Evolutionary conservation across 2,888 invertebrate species (phyloP), one percentile per base, ranked within the genome.

Genomic region (Blastobasis adustella): DNA sequence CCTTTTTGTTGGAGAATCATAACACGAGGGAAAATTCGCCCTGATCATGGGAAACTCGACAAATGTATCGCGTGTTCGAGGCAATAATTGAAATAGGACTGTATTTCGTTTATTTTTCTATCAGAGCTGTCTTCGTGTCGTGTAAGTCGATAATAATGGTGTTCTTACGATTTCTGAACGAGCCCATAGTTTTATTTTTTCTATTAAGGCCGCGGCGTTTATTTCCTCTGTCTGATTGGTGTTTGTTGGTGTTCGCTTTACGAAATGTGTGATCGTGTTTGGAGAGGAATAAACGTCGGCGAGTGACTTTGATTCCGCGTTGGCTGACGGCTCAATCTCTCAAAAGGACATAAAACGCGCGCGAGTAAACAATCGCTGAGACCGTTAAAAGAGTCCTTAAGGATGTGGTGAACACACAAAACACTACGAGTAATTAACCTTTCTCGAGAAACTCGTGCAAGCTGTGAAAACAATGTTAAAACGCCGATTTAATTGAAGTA

Each of bases 21-120:
- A 47, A 45, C 44, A 54, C 10, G 44, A 38, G 38, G 23, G 36
- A 45, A 42, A 47, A 42, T 9, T 23, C 38, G 52, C 56, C 55
- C 61, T 61, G 75, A 79, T 76, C 73, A 81, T 85, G 86, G 79
- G 86, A 86, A 83, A 60, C 54, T 53, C 57, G 62, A 47, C 84
- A 82, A 79, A 71, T 86, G 84, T 66, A 60, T 84, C 75, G 85
- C 85, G 85, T 84, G 84, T 65, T 60, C 58, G 48, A 54, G 51
- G 72, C 74, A 76, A 83, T 85, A 82, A 85, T 85, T 82, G 85
- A 77, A 80, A 77, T 74, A 66, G 67, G 71, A 73, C 76, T 73
- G 66, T 66, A 53, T 53, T 65, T 71, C 71, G 69, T 69, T 73
- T 73, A 71, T 77, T 76, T 76, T 79, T 74, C 67, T 66, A 65